Evolutionary conservation across 2,113 vertebrate genomes (phyloP).

Genomic region (Eulemur rufifrons): DNA sequence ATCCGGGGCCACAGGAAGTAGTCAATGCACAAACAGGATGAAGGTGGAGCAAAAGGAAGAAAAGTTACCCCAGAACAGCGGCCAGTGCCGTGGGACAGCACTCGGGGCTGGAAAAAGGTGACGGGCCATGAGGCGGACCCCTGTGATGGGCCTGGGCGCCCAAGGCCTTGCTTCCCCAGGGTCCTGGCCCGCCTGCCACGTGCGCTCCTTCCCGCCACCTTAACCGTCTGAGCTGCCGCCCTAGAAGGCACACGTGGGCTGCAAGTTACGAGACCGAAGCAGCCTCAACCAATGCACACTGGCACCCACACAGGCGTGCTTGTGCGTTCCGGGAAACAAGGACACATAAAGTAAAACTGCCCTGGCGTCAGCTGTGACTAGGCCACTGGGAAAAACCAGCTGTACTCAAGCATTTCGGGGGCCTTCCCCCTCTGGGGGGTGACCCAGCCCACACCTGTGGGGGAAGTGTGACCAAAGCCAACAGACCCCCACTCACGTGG

Average conservation of each 20-base stretch:
- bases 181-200: neutral
- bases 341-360: neutral
- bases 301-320: neutral
- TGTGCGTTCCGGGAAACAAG: neutral
- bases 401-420: neutral
- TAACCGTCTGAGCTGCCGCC: neutral
- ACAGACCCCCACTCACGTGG: neutral
- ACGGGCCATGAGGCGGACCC: fast-evolving
- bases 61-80: neutral
- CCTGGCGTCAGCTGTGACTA: neutral
- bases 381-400: neutral
- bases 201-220: neutral
- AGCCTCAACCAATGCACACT: too few relatives aligned
- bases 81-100: neutral
- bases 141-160: neutral
- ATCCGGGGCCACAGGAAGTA: neutral
- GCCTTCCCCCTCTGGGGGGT: neutral
- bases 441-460: neutral
- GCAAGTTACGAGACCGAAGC: neutral
- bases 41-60: neutral
- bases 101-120: fast-evolving
- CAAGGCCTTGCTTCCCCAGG: neutral
- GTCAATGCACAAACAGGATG: neutral
- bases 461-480: neutral
- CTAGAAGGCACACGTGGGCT: neutral